Percentiles rank a stretch among this genome's conserved stretches.
These are phyloP conservation scores for Dendrolimus pini DNA, from an alignment of 2,888 invertebrate genomes.

Conservation along the genomic window DNA sequence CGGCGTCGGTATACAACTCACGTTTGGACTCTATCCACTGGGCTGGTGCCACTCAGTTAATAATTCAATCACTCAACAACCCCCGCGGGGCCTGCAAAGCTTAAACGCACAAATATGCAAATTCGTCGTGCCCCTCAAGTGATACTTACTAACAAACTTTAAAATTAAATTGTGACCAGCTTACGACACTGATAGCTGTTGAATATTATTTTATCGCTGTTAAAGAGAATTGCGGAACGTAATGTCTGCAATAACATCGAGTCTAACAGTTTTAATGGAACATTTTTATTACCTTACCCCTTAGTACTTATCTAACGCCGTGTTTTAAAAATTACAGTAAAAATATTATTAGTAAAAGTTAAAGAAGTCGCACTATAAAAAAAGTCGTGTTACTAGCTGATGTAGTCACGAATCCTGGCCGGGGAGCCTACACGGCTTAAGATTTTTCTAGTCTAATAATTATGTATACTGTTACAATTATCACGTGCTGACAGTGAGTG, in stretches of 20 bases:
- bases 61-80: conserved; percentile 62
- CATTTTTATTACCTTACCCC: neutral
- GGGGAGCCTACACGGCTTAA: no score
- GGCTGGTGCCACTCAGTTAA: conserved; percentile 51
- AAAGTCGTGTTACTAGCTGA: no score
- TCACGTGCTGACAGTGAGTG: no score
- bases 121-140: conserved; percentile 32
- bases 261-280: neutral
- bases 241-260: neutral
- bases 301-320: neutral
- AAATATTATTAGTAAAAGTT: no score
- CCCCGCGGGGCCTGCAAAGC: conserved; percentile 29
- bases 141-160: conserved; percentile 44
- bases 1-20: conserved; percentile 43
- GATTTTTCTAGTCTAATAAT: no score
- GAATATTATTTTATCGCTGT: conserved; percentile 24
- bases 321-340: no score
- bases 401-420: no score
- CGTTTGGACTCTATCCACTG: conserved; percentile 42
- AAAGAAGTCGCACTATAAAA: no score
- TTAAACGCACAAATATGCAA: conserved; percentile 64
- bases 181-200: conserved; percentile 30
- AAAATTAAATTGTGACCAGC: conserved; percentile 44
- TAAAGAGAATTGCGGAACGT: conserved; percentile 1
- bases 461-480: no score